A percentile compares a stretch with the other conserved stretches of the same genome.
Evolutionary conservation across 2,797 vertebrate genomes (phyloP).

Genomic region (Denticeps clupeoides): DNA sequence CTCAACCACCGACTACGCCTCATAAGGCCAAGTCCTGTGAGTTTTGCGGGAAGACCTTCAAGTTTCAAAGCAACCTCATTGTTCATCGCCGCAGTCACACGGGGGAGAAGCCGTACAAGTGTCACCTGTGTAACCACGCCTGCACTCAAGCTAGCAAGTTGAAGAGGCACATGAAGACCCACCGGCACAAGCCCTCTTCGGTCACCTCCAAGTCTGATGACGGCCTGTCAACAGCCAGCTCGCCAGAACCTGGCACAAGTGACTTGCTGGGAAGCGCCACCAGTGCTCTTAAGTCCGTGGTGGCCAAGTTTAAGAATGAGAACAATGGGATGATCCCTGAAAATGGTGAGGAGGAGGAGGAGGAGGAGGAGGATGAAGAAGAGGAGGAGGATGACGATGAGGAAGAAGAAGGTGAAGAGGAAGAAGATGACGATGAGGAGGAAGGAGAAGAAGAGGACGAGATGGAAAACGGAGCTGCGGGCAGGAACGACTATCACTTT

Average conservation of each 20-base stretch:
- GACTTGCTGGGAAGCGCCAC: conserved; percentile 85
- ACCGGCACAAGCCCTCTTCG: conserved; percentile 87
- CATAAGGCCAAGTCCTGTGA: conserved; percentile 94
- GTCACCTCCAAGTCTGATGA: conserved; percentile 88
- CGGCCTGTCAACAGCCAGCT: conserved; percentile 83
- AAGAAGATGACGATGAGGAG: conserved; percentile 63
- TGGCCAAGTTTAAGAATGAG: conserved; percentile 94
- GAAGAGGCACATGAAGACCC: conserved; percentile 98
- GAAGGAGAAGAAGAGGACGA: conserved; percentile 76
- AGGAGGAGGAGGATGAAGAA: conserved; percentile 75
- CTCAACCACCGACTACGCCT: conserved; percentile 65
- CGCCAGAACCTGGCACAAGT: conserved; percentile 89
- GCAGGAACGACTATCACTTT: conserved; percentile 75
- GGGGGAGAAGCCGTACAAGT: conserved; percentile 96
- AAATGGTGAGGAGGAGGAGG: conserved; percentile 88
- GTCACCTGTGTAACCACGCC: conserved; percentile 93
- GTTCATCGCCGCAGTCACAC: conserved; percentile 96
- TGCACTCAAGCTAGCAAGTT: conserved; percentile 97
- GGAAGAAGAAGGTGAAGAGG: conserved; percentile 78
- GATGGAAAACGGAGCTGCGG: conserved; percentile 58
- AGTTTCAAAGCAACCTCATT: conserved; percentile 97
- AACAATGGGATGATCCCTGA: conserved; percentile 78
- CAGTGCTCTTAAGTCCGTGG: conserved; percentile 88
- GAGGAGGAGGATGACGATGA: conserved; percentile 89
- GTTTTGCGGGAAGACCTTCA: conserved; percentile 97